Base-by-base conservation (phyloP, 2,113 vertebrate genomes). In the Crotophaga sulcirostris region DNA sequence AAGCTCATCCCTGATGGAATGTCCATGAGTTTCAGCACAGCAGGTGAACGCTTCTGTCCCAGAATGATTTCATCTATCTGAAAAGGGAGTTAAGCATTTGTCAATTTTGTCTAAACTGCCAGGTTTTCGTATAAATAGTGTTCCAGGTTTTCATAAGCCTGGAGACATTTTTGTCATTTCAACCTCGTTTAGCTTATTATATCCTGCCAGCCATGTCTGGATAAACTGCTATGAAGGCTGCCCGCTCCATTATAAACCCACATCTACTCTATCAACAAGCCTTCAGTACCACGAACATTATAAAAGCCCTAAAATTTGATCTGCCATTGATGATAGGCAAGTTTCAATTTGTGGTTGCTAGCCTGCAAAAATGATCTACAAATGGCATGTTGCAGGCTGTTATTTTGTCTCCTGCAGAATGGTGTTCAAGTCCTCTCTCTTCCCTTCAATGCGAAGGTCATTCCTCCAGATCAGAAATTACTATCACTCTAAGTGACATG, bases 121-220 rank as follows among this genome's bases (percentile, higher is more conserved):
- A 73, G 56, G 81, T 96, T 97, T 95, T 68, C 88, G 90, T 72
- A 91, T 82, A 96, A 95, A 90, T 56, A 78, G 31, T 64, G 70
- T 78, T 58, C 79, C 72, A 63, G 62, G 42, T 91, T 97, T 96
- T 96, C 84, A 86, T 92, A 96, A 97, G 88, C 75, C 89, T 69
- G 38, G 42, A 90, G 86, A 90, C 67, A 72, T 95, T 97, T 95
- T 91, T 97, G 94, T 97, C 94, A 90, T 96, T 95, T 98, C 95
- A 93, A 73, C 92, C 90, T 96, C 6, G 0, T 97, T 95, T 84
- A 79, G 81, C 87, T 97, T 96, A 94, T 98, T 96, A 87, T 62
- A 84, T 76, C 87, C 95, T 98, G 91, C 92, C 92, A 97, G 76
- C 91, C 82, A 26, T 16, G 66, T 96, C 92, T 92, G 84, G 75